Conservation (phyloP, 1,140 invertebrate species). For the Apis florea region DNA sequence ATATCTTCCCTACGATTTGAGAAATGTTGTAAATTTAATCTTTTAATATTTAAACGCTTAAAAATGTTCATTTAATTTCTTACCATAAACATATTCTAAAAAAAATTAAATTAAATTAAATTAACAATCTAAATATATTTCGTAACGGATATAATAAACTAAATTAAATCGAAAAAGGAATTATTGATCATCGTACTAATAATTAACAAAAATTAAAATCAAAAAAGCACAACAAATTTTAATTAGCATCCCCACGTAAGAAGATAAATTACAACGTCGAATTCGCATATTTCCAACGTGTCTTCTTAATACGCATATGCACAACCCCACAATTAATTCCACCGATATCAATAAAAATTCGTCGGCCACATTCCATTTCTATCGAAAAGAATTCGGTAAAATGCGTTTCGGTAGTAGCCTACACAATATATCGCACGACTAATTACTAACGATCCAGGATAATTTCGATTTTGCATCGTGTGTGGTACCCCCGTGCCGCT, state of each 20-base stretch:
- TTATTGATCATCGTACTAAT: too few species aligned
- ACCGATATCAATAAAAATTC: constrained; percentile 58
- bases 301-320: not conserved
- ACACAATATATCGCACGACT: constrained; percentile 59
- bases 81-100: too few species aligned
- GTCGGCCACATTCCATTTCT: constrained; percentile 56
- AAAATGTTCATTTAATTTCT: too few species aligned
- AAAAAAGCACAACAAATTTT: not conserved
- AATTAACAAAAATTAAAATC: not conserved
- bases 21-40: too few species aligned
- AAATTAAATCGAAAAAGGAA: too few species aligned
- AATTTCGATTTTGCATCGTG: constrained; percentile 30
- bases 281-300: not conserved
- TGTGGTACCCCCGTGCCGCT: constrained; percentile 4
- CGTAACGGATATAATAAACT: too few species aligned
- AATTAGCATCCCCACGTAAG: not conserved
- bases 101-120: too few species aligned
- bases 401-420: constrained; percentile 32
- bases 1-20: too few species aligned
- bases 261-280: too few species aligned
- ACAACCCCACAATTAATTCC: constrained; percentile 62
- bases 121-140: too few species aligned
- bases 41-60: too few species aligned
- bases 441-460: constrained; percentile 62
- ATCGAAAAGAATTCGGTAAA: constrained; percentile 50